Percentiles rank a stretch among this genome's conserved stretches.
Conservation (phyloP, 1,140 invertebrate genomes). For the Drosophila ambigua region DNA sequence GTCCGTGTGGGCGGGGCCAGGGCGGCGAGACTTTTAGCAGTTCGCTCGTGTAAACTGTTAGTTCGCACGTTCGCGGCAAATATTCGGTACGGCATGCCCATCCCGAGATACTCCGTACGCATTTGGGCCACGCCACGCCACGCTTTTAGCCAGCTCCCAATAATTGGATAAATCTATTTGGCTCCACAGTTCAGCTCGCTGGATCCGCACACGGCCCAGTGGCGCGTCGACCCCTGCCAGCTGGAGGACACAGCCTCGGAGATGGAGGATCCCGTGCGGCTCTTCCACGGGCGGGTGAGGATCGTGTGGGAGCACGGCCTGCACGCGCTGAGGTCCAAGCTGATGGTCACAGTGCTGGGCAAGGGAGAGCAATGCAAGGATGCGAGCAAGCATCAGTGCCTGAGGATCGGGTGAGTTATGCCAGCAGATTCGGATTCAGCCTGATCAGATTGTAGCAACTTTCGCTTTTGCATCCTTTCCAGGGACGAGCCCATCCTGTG, state of each 20-base stretch:
- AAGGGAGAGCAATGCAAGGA: slow-evolving; percentile 79
- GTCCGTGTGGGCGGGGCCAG: slow-evolving; percentile 48
- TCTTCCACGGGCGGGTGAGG: slow-evolving; percentile 76
- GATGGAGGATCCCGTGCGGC: slow-evolving; percentile 77
- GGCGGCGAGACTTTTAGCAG: slow-evolving; percentile 34
- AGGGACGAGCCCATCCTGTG: slow-evolving; percentile 85
- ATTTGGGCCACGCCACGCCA: slow-evolving; percentile 26
- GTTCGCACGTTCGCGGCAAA: slow-evolving; percentile 33
- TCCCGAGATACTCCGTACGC: slow-evolving; percentile 6
- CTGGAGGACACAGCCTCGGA: slow-evolving; percentile 73
- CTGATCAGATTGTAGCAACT: neutral
- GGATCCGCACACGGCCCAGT: slow-evolving; percentile 78
- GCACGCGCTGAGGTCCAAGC: slow-evolving; percentile 70
- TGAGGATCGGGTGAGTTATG: slow-evolving; percentile 74
- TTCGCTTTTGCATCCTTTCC: neutral
- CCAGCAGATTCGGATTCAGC: neutral
- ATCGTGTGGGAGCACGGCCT: slow-evolving; percentile 78
- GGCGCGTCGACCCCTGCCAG: slow-evolving; percentile 82
- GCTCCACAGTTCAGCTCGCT: slow-evolving; percentile 73
- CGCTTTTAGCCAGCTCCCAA: slow-evolving; percentile 41
- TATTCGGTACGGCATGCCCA: slow-evolving; percentile 4
- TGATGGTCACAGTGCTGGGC: slow-evolving; percentile 81
- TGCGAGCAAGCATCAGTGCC: slow-evolving; percentile 71
- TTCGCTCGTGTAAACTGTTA: slow-evolving; percentile 58
- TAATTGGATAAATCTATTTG: slow-evolving; percentile 31